phyloP scores from a whole-genome alignment of 1,140 invertebrate species.

The Acromyrmex echinatior region DNA sequence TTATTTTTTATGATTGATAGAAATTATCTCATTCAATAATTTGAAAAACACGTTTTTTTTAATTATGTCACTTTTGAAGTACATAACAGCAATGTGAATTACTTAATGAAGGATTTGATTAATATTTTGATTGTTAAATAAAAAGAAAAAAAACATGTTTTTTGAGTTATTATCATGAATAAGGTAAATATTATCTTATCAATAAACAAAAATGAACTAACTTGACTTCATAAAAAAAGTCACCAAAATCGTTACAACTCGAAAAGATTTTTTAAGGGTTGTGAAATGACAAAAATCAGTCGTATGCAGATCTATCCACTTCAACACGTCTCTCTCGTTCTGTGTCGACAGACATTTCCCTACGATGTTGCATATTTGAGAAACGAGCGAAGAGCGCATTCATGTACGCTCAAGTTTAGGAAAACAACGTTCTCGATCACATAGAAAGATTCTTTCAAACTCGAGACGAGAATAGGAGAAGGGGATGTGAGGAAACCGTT shows the following conservation, averaged over 20 bases:
- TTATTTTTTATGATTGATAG: too few relatives aligned
- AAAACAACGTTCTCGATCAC: constrained; percentile 62
- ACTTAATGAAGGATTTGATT: not conserved
- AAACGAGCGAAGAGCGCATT: constrained; percentile 19
- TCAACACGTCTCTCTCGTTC: not conserved
- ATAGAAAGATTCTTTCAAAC: constrained; percentile 44
- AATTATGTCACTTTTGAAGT: too few relatives aligned
- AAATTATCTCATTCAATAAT: too few relatives aligned
- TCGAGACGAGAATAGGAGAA: not conserved
- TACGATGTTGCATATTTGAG: constrained; percentile 41
- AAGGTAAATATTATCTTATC: too few relatives aligned
- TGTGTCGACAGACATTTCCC: not conserved
- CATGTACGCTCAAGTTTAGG: constrained; percentile 41
- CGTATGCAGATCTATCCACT: not conserved
- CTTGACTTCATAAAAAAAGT: too few relatives aligned
- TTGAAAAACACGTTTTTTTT: too few relatives aligned
- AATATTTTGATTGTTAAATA: too few relatives aligned
- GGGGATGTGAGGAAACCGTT: not conserved
- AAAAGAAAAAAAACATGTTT: too few relatives aligned
- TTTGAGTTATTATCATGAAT: too few relatives aligned
- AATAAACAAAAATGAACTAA: too few relatives aligned
- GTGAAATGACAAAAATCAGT: not conserved
- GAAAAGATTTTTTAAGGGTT: too few relatives aligned
- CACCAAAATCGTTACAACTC: too few relatives aligned
- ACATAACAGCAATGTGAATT: not conserved